These are phyloP conservation scores for Agrotis puta DNA, from an alignment of 2,888 invertebrate species.

Conservation along the genomic window DNA sequence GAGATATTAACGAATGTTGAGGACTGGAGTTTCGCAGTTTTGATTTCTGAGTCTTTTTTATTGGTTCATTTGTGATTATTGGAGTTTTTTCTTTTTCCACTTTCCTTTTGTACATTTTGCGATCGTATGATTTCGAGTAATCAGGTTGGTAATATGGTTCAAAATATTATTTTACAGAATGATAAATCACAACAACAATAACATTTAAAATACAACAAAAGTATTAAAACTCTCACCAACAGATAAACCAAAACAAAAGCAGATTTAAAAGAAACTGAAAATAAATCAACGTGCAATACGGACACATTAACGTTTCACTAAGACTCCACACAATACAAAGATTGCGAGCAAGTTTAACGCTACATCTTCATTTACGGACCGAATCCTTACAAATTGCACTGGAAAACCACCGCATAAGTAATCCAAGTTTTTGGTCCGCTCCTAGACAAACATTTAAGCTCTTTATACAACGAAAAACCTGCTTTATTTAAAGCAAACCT, in stretches of 20 bases:
- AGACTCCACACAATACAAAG: constrained; percentile 50
- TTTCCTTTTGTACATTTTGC: too few relatives aligned
- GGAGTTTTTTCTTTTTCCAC: not conserved
- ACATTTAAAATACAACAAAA: not conserved
- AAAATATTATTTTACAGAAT: too few relatives aligned
- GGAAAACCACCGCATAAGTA: constrained; percentile 42
- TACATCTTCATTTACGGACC: constrained; percentile 52
- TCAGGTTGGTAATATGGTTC: not conserved
- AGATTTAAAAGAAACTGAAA: constrained; percentile 22
- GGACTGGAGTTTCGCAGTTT: constrained; percentile 26
- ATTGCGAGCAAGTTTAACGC: constrained; percentile 40
- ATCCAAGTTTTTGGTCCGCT: constrained; percentile 32
- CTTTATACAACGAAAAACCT: constrained; percentile 40
- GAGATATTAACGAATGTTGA: constrained; percentile 66
- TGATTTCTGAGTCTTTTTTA: constrained; percentile 22
- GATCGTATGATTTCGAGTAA: not conserved
- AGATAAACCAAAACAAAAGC: constrained; percentile 10
- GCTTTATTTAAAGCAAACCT: constrained; percentile 50
- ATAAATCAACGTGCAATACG: constrained; percentile 42
- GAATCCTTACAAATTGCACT: constrained; percentile 55
- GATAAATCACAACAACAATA: not conserved
- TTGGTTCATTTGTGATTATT: constrained; percentile 4
- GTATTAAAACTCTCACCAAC: not conserved
- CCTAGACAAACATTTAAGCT: constrained; percentile 47
- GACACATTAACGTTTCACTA: constrained; percentile 47